Base-by-base conservation (phyloP, 2,888 invertebrate species). In the Sesia bembeciformis region DNA sequence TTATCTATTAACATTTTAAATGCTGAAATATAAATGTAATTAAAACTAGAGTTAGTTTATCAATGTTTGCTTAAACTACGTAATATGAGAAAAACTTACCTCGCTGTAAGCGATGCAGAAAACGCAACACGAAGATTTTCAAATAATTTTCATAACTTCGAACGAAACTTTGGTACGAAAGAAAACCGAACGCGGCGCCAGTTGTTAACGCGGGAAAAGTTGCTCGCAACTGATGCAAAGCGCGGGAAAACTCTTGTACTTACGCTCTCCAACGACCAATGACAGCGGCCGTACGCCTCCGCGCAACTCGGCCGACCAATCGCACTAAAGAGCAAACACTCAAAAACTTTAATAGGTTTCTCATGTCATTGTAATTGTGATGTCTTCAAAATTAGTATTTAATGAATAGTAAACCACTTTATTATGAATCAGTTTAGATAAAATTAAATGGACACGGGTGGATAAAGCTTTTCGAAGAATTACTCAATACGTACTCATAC, bases 221-320 rank as follows among this genome's bases (percentile, higher is more conserved):
- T 73, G 58, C 62, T 59, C 63, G 56, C 71, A 76, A 88, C 88
- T 87, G 88, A 76, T 76, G 80, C 66, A 76, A 81, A 83, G 64
- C 84, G 78, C 88, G 88, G 78, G 71, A 85, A 86, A 86, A 76
- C 86, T 67, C 65, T 65, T 56, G 69, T 87, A 84, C 82, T 88
- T 88, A 88, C 84, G 75, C 61, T 56, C 53, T 52, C 53, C 5
- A 54, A 55, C 68, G 61, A 59, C 88, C 88, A 88, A 87, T 87
- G 70, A 66, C 63, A 59, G 61, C 57, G 59, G 53, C 54, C 70
- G 70, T 60, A 80, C 84, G 81, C 85, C 84, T 82, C 80, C 83
- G 74, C 76, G 59, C 55, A 62, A 63, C 60, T 46, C 49, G 41
- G 39, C 57, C 60, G 40, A 58, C 88, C 86, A 88, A 87, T 86